These are phyloP conservation scores for Syngnathus rostellatus DNA, from an alignment of 2,797 vertebrate genomes.

Conservation along the genomic window DNA sequence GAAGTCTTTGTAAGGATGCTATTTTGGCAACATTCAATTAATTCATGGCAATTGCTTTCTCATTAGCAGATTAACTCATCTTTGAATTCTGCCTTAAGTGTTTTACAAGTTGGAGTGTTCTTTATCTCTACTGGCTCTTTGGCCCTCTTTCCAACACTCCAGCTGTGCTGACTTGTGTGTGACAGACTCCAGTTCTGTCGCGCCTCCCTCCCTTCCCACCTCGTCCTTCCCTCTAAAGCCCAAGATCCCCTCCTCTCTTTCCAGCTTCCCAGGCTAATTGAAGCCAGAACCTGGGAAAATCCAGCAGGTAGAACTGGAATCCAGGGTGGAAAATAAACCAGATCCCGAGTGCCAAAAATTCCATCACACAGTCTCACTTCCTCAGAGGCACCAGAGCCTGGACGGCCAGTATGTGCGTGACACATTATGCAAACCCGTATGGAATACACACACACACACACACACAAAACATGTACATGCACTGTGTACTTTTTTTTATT, in stretches of 20 bases:
- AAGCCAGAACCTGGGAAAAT: conserved; percentile 72
- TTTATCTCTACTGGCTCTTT: conserved; percentile 14
- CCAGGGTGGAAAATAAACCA: conserved; percentile 69
- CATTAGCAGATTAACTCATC: conserved; percentile 13
- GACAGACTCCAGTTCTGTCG: conserved; percentile 63
- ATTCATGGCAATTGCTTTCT: conserved; percentile 10
- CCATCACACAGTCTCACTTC: conserved; percentile 65
- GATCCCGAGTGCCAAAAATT: conserved; percentile 64
- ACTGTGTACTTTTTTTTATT: not conserved
- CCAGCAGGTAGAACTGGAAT: conserved; percentile 68
- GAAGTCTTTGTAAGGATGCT: conserved; percentile 19
- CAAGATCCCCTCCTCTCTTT: conserved; percentile 16
- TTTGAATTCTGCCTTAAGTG: not conserved
- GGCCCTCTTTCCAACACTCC: conserved; percentile 36
- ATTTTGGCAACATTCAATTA: conserved; percentile 9
- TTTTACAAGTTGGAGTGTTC: conserved; percentile 6
- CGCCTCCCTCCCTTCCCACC: conserved; percentile 26
- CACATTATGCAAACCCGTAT: conserved; percentile 26
- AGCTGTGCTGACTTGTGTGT: conserved; percentile 67
- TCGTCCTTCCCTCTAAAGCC: conserved; percentile 10
- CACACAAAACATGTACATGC: not conserved
- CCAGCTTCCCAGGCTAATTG: conserved; percentile 66
- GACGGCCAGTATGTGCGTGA: conserved; percentile 27
- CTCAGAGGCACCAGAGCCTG: conserved; percentile 48
- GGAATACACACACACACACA: conserved; percentile 21